Conservation (phyloP, 2,113 vertebrate genomes). For the Propithecus coquereli region DNA sequence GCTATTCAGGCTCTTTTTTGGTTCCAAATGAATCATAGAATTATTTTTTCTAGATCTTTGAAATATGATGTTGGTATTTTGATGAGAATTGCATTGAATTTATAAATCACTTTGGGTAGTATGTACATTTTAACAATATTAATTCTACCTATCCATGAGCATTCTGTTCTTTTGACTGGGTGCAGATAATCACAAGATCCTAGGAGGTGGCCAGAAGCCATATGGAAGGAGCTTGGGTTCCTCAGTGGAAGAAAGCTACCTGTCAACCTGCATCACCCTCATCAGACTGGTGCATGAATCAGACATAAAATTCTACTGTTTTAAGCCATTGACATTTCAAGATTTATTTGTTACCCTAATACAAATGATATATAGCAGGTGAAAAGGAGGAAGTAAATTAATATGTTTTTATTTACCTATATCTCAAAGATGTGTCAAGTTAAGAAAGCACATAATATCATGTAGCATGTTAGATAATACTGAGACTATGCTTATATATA, state of each 20-base stretch:
- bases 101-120: no score
- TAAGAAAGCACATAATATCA: not conserved
- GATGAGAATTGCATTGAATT: no score
- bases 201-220: no score
- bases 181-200: not conserved
- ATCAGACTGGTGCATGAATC: not conserved
- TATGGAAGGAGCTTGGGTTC: not conserved
- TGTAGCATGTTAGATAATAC: not conserved
- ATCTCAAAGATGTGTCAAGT: not conserved
- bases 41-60: no score
- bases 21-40: no score
- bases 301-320: not conserved
- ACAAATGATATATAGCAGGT: not conserved
- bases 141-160: no score
- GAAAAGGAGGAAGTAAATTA: not conserved
- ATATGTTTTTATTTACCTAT: not conserved
- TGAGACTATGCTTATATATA: not conserved
- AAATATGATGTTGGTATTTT: no score
- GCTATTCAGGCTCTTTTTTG: no score
- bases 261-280: no score
- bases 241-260: not conserved
- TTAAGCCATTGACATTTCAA: not conserved
- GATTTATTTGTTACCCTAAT: not conserved
- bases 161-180: not conserved
- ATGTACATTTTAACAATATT: no score